These are phyloP conservation scores for Blastobasis adustella DNA, from an alignment of 2,888 invertebrate species.

Conservation along the genomic window DNA sequence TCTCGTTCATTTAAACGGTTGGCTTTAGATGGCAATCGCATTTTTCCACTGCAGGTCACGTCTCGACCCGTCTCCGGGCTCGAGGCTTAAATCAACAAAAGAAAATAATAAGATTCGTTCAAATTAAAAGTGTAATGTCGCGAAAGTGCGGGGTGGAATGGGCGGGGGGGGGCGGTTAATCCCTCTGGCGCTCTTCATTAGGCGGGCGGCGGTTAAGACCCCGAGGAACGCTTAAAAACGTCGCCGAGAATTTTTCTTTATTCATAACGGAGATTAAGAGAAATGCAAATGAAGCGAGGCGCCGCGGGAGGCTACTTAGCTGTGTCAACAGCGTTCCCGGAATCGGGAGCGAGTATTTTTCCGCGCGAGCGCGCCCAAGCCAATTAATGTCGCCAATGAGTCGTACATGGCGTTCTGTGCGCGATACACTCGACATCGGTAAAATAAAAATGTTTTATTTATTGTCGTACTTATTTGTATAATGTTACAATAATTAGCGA, in stretches of 20 bases:
- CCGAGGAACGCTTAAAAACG: slow-evolving; percentile 56
- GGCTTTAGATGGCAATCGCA: slow-evolving; percentile 82
- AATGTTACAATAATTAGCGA: too few relatives aligned
- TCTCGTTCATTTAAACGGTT: slow-evolving; percentile 82
- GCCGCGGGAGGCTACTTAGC: slow-evolving; percentile 65
- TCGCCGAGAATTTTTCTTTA: slow-evolving; percentile 70
- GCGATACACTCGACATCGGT: too few relatives aligned
- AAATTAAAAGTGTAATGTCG: slow-evolving; percentile 83
- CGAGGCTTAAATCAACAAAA: slow-evolving; percentile 81
- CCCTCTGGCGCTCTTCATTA: slow-evolving; percentile 67
- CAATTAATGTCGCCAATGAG: too few relatives aligned
- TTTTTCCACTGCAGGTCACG: slow-evolving; percentile 82
- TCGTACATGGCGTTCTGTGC: too few relatives aligned
- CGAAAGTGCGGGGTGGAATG: slow-evolving; percentile 49
- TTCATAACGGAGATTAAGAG: slow-evolving; percentile 73
- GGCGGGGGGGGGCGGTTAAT: slow-evolving; percentile 43
- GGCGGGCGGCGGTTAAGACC: slow-evolving; percentile 46
- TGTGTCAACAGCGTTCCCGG: slow-evolving; percentile 64
- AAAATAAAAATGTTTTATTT: too few relatives aligned
- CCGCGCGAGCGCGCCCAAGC: too few relatives aligned
- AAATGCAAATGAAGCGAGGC: slow-evolving; percentile 72
- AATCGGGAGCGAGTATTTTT: slow-evolving; percentile 34
- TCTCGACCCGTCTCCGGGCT: slow-evolving; percentile 74
- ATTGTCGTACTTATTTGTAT: too few relatives aligned
- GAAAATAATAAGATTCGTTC: slow-evolving; percentile 81